Evolutionary conservation across 2,113 vertebrate species (phyloP).

Genomic region (Callopanchax toddi): DNA sequence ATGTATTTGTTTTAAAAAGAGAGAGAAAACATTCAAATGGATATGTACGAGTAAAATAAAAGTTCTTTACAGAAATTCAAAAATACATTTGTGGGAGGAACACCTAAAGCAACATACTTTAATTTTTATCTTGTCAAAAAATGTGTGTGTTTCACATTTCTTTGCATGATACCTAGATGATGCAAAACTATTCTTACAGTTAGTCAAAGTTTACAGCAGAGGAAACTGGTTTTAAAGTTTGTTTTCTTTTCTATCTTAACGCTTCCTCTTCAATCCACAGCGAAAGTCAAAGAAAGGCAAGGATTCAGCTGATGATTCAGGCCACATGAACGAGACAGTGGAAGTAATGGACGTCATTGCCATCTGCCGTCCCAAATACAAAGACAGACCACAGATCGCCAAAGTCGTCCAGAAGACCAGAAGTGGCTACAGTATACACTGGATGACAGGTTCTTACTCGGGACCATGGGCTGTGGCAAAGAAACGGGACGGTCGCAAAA

Average conservation of each 20-base stretch:
- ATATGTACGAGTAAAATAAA: too few relatives aligned
- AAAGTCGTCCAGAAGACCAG: slow-evolving; percentile 96
- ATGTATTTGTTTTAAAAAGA: too few relatives aligned
- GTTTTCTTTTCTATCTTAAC: background rate
- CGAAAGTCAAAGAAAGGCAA: slow-evolving; percentile 89
- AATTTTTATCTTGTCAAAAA: too few relatives aligned
- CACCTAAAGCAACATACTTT: too few relatives aligned
- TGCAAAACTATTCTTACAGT: too few relatives aligned
- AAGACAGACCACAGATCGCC: slow-evolving; percentile 98
- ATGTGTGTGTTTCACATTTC: too few relatives aligned
- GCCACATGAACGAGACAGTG: slow-evolving; percentile 92
- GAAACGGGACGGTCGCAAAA: slow-evolving; percentile 97
- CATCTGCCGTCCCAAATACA: slow-evolving; percentile 98
- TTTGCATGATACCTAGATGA: too few relatives aligned
- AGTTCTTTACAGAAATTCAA: too few relatives aligned
- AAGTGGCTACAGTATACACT: slow-evolving; percentile 96
- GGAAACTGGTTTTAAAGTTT: background rate
- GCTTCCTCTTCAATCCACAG: slow-evolving; percentile 62
- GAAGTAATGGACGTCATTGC: slow-evolving; percentile 96
- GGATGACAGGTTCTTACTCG: slow-evolving; percentile 98
- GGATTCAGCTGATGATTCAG: slow-evolving; percentile 89
- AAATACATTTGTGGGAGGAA: too few relatives aligned
- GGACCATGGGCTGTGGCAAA: slow-evolving; percentile 96
- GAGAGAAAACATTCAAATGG: too few relatives aligned
- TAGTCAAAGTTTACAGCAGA: background rate